Evolutionary conservation across 2,888 invertebrate genomes (phyloP).

Genomic region (Prenolepis imparis): DNA sequence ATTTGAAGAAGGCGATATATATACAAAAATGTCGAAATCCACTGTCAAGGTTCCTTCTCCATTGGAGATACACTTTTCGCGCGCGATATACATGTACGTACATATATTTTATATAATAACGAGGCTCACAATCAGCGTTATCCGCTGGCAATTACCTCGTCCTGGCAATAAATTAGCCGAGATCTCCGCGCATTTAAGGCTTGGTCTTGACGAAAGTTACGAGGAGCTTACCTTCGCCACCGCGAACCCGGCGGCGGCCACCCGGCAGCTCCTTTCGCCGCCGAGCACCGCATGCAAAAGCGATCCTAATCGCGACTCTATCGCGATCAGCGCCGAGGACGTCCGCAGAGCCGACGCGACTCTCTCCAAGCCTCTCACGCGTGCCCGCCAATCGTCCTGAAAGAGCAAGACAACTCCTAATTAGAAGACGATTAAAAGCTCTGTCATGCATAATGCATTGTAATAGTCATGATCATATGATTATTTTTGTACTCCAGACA

Average conservation of each 20-base stretch:
- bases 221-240: conserved; percentile 82
- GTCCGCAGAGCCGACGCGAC: conserved; percentile 88
- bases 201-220: conserved; percentile 38
- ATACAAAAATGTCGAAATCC: background rate
- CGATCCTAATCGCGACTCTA: conserved; percentile 89
- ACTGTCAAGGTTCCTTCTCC: background rate
- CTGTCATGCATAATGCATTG: too few species aligned
- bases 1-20: background rate
- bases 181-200: conserved; percentile 33
- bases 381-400: conserved; percentile 88
- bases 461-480: background rate
- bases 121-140: conserved; percentile 19
- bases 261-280: conserved; percentile 88
- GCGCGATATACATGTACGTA: background rate
- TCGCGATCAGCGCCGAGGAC: conserved; percentile 86
- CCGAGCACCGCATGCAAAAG: conserved; percentile 89
- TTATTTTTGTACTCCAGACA: background rate
- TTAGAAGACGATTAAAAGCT: background rate
- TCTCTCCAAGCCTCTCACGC: conserved; percentile 88
- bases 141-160: background rate
- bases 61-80: background rate
- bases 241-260: conserved; percentile 86
- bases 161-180: conserved; percentile 4
- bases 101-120: conserved; percentile 21
- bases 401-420: conserved; percentile 11